Evolutionary conservation across 2,888 invertebrate genomes (phyloP).

Genomic region (Bruchidius siliquastri): DNA sequence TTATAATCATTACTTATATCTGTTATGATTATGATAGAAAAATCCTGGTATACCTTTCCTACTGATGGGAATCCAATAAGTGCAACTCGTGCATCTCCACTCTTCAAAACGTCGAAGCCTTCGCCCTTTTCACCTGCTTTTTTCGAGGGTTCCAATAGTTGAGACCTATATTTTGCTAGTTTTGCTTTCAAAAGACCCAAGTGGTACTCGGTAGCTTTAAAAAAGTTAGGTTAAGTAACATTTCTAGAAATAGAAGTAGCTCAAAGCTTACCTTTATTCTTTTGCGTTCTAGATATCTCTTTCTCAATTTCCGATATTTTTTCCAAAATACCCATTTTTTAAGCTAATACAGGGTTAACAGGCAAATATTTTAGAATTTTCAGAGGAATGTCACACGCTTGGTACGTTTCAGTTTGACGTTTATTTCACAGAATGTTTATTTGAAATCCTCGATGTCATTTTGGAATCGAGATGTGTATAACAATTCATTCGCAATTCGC

Average conservation of each 20-base stretch:
- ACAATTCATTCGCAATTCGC: no score
- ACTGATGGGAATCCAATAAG: slow-evolving; percentile 98
- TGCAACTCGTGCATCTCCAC: slow-evolving; percentile 97
- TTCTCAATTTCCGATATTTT: slow-evolving; percentile 98
- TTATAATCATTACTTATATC: no score
- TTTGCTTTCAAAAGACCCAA: slow-evolving; percentile 96
- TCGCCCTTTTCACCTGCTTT: slow-evolving; percentile 87
- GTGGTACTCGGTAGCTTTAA: slow-evolving; percentile 97
- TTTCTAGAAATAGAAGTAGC: neutral
- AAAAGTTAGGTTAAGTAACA: slow-evolving; percentile 22
- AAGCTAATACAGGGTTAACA: neutral
- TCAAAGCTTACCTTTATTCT: slow-evolving; percentile 84
- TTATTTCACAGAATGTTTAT: no score
- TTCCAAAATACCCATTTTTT: slow-evolving; percentile 94
- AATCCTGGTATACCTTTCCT: slow-evolving; percentile 85
- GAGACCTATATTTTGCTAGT: slow-evolving; percentile 90
- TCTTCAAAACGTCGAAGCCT: slow-evolving; percentile 98
- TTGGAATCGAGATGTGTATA: no score
- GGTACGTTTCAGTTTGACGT: no score
- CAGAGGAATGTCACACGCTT: no score
- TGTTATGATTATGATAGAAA: no score
- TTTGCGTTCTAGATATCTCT: slow-evolving; percentile 97
- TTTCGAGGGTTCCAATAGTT: slow-evolving; percentile 89
- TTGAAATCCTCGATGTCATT: no score
- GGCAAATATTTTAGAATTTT: no score